Evolutionary conservation across 1,140 invertebrate genomes (phyloP).

Genomic region (Pogonognathellus flavescens): DNA sequence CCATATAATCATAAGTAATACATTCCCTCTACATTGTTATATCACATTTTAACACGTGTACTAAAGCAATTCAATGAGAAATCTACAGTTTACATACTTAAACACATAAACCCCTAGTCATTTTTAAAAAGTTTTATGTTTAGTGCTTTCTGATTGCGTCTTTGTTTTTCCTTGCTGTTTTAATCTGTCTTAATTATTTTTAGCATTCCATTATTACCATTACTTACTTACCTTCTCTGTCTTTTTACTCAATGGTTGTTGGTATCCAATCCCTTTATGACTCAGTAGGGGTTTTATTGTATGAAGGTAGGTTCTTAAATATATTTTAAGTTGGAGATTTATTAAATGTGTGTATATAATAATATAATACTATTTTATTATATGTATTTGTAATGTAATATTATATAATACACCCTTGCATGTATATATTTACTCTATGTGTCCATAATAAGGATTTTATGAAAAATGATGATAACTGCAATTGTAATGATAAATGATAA

Average conservation of each 20-base stretch:
- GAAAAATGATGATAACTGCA: too few species aligned
- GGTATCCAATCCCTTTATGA: conserved; percentile 2
- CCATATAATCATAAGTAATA: not conserved
- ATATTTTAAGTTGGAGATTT: not conserved
- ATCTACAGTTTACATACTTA: not conserved
- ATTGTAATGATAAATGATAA: too few species aligned
- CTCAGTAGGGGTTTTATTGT: not conserved
- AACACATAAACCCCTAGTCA: conserved; percentile 24
- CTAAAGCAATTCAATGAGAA: not conserved
- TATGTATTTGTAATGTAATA: not conserved
- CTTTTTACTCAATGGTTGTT: not conserved
- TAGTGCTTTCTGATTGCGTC: too few species aligned
- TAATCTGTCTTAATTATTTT: not conserved
- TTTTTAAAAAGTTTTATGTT: conserved; percentile 5
- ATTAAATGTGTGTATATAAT: not conserved
- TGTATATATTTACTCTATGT: not conserved
- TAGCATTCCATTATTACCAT: not conserved
- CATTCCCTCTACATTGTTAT: not conserved
- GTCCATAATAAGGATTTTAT: not conserved
- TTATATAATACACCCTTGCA: not conserved
- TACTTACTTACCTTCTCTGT: not conserved
- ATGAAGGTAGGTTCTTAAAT: not conserved
- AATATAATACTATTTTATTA: not conserved
- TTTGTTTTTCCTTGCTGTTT: not conserved
- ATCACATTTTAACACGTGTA: not conserved